Base-by-base conservation (phyloP, 2,888 invertebrate genomes). In the Graphium colonna region DNA sequence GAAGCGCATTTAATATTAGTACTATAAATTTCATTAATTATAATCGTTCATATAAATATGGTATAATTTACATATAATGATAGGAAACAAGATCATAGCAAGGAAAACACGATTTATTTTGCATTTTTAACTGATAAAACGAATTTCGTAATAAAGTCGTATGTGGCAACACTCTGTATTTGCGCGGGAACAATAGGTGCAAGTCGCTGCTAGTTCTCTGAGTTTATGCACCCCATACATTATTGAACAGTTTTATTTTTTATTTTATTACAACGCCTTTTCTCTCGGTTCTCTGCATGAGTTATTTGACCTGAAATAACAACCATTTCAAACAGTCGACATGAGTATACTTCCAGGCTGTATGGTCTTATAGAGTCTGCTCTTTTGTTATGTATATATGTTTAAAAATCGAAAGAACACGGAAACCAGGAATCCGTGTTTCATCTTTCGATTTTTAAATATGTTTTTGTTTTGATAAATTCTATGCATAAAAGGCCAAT, bases 201-300 rank as follows among this genome's bases (percentile, higher is more conserved):
- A 57, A 39, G 16, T 26, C 39, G 13, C 42, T 39, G n/a, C n/a
- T n/a, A n/a, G n/a, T n/a, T 31, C 51, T 39, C 55, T 52, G 51
- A 47, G 55, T 58, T 55, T 54, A 57, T 59, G 60, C 64, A 62
- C 60, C 60, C 69, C 68, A 79, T 79, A 72, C 72, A 81, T 79
- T 73, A 79, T 79, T 77, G 61, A 77, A 73, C 70, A 78, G 78
- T 77, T 77, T 75, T 73, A 71, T 75, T 69, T 70, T 64, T 67
- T 67, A 72, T 73, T 75, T 67, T 63, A 54, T 58, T 51, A 60
- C 60, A 49, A 56, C 48, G 60, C 54, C 58, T 69, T 71, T 70
- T 67, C 62, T 65, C 64, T 64, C 57, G 39, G 56, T 62, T 59
- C 26, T 26, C 58, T 44, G 51, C 52, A 36, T n/a, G 59, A 60